Evolutionary conservation across 2,888 invertebrate genomes (phyloP).

Genomic region (Priocnemis perturbator): DNA sequence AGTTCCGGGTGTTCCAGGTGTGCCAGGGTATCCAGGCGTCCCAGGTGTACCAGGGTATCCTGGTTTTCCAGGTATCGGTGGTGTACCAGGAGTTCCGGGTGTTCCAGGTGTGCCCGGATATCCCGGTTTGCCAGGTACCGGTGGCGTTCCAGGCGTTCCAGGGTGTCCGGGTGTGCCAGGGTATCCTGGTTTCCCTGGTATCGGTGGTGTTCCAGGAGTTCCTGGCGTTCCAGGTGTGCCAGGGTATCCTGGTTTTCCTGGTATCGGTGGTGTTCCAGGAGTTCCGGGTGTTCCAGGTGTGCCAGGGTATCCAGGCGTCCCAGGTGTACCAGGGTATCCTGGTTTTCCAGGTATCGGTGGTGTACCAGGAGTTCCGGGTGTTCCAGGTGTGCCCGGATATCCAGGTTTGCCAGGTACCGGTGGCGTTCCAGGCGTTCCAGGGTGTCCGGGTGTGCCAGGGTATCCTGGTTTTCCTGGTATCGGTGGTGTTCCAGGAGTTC

Average conservation of each 20-base stretch:
- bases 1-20: conserved; percentile 49
- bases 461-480: conserved; percentile 38
- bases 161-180: conserved; percentile 38
- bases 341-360: conserved; percentile 60
- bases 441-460: conserved; percentile 64
- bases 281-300: conserved; percentile 32
- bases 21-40: conserved; percentile 67
- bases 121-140: conserved; percentile 57
- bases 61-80: conserved; percentile 38
- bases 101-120: conserved; percentile 26
- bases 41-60: conserved; percentile 41
- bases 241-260: conserved; percentile 60
- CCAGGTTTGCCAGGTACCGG: conserved; percentile 39
- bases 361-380: conserved; percentile 51
- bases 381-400: conserved; percentile 41
- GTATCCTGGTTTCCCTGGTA: conserved; percentile 22
- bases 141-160: conserved; percentile 43
- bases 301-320: conserved; percentile 55
- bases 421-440: conserved; percentile 58
- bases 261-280: conserved; percentile 41
- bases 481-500: conserved; percentile 40
- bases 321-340: conserved; percentile 36
- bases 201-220: conserved; percentile 10
- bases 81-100: conserved; percentile 25
- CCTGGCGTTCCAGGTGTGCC: conserved; percentile 37